phyloP scores from a whole-genome alignment of 2,888 invertebrate species.

The Meiosimyza platycephala region DNA sequence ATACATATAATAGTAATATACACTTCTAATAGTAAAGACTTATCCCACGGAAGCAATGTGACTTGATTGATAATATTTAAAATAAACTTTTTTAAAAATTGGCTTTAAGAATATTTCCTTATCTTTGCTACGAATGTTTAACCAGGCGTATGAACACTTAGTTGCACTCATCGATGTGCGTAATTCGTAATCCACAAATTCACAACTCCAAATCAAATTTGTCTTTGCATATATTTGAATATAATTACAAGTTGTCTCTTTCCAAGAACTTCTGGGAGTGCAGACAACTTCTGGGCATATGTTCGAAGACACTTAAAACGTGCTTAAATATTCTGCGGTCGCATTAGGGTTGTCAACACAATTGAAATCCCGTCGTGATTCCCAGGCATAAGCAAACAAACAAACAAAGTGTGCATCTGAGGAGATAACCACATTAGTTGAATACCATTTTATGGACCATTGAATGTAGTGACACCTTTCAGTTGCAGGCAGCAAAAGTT shows the following conservation, averaged over 20 bases:
- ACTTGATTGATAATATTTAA: too few species aligned
- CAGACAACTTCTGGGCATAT: constrained; percentile 27
- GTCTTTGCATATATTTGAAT: constrained; percentile 62
- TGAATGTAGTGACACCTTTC: constrained; percentile 63
- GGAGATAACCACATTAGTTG: constrained; percentile 62
- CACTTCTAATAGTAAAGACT: too few species aligned
- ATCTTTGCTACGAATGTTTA: constrained; percentile 35
- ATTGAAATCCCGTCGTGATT: constrained; percentile 18
- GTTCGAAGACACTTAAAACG: constrained; percentile 46
- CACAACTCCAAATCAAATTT: constrained; percentile 53
- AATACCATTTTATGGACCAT: constrained; percentile 68
- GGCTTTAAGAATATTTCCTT: constrained; percentile 5
- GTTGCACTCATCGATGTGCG: neutral
- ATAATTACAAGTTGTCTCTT: constrained; percentile 46
- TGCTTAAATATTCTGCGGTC: constrained; percentile 56
- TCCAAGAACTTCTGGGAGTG: neutral
- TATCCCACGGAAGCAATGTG: too few species aligned
- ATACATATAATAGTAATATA: too few species aligned
- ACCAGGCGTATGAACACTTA: constrained; percentile 21
- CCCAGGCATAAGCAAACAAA: constrained; percentile 19
- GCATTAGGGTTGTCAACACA: constrained; percentile 55
- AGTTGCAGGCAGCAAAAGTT: constrained; percentile 45
- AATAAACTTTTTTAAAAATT: too few species aligned
- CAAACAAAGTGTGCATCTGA: constrained; percentile 63
- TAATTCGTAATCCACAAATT: constrained; percentile 4